Percentiles rank a stretch among this genome's conserved stretches.
These are phyloP conservation scores for Sinohyriopsis cumingii DNA, from an alignment of 2,888 invertebrate genomes.

Conservation along the genomic window DNA sequence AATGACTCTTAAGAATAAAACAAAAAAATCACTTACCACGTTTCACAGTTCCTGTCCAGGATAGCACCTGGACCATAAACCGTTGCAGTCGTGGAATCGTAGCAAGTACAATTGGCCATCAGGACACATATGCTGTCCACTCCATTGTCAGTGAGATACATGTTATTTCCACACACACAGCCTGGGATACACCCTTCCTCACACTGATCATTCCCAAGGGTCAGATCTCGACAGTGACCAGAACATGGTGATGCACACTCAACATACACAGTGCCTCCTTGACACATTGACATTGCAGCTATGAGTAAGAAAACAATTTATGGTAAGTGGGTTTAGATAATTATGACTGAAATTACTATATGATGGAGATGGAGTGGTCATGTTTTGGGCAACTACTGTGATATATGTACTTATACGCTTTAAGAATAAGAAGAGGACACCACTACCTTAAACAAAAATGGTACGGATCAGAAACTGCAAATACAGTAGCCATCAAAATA, in stretches of 20 bases:
- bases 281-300: too few species aligned
- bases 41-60: conserved; percentile 18
- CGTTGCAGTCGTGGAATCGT: conserved; percentile 13
- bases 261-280: conserved; percentile 10
- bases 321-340: too few species aligned
- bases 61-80: conserved; percentile 18
- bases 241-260: conserved; percentile 26
- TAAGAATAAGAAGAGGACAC: too few species aligned
- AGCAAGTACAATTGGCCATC: conserved; percentile 30
- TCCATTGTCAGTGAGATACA: conserved; percentile 19
- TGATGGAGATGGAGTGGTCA: too few species aligned
- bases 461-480: too few species aligned
- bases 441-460: too few species aligned
- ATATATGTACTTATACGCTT: too few species aligned
- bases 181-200: conserved; percentile 33
- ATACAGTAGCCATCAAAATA: too few species aligned
- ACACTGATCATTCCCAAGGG: conserved; percentile 21
- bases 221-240: conserved; percentile 27
- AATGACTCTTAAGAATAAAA: background rate
- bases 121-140: conserved; percentile 20
- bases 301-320: too few species aligned
- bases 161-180: conserved; percentile 28
- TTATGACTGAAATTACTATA: too few species aligned
- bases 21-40: conserved; percentile 23
- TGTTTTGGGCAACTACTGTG: too few species aligned